Evolutionary conservation across 2,797 vertebrate genomes (phyloP), one percentile per base, ranked within the genome.

Genomic region (Sphenopsis melanotis): DNA sequence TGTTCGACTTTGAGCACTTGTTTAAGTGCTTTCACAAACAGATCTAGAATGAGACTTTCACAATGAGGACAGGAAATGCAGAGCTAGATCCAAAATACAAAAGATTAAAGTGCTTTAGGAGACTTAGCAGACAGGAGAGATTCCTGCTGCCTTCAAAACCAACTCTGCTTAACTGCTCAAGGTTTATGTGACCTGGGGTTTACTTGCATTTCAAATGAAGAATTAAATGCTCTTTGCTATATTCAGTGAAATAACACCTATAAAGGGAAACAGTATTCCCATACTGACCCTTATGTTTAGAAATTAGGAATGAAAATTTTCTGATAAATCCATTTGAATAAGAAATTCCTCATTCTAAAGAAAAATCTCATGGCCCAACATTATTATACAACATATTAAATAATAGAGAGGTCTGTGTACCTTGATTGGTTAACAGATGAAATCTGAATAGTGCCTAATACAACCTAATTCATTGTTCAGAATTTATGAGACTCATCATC

Each of bases 401-500:
- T 68, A 56, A 71, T 63, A 91, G 55, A 88, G 87, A 85, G 95
- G 89, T 90, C 89, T 94, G 93, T 95, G 83, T 95, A 95, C 90
- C 87, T 94, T 91, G 86, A 96, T 78, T 95, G 96, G 75, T 64
- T 95, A 96, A 95, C 88, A 97, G 84, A 94, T 91, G 91, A 96
- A 97, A 91, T 93, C 94, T 96, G 95, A 97, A 93, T 69, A 91
- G 86, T 87, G 74, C 85, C 90, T 97, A 97, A 95, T 91, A 88
- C 82, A 95, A 87, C 77, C 79, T 97, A 97, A 98, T 95, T 97
- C 91, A 96, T 85, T 95, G 70, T 89, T 96, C 93, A 91, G 93
- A 97, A 98, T 97, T 97, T 97, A 98, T 96, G 95, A 97, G 94
- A 93, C 81, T 97, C 96, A 96, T 96, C 69, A 44, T 96, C 94